Base-by-base conservation (phyloP, 2,797 vertebrate genomes). In the Sebastes umbrosus region DNA sequence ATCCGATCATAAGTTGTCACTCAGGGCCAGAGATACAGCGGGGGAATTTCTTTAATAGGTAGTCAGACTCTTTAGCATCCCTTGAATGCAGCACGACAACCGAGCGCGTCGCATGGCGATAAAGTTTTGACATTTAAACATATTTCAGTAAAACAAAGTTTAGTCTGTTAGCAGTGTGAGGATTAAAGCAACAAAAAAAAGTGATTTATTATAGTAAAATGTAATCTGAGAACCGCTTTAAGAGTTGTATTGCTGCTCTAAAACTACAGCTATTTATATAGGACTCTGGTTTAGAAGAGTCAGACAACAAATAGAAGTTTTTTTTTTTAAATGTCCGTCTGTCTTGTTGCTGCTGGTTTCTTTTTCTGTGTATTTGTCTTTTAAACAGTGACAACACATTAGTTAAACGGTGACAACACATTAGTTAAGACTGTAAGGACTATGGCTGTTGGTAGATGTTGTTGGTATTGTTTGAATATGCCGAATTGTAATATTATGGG, bases 281-380 rank as follows among this genome's bases (percentile, higher is more conserved):
- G 46, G 2, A 46, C 36, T 39, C 36, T 39, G 36, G 36, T 39
- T 39, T 3, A 39, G 36, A 39, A 39, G 13, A 0, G 29, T 63
- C n/a, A 9, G 55, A 20, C 18, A 50, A 14, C 6, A 25, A 24
- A 39, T 24, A 36, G 0, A 22, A 8, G 1, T 39, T 8, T 31
- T 70, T 31, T 70, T 32, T 36, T 27, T 20, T 39, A n/a, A 24
- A 31, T 8, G 50, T 55, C 13, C 4, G 60, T 73, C 29, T 8
- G 22, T 78, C 27, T 25, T 32, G 67, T 39, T 39, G 36, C 24
- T 82, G 31, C 63, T 82, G 32, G 67, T 77, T 58, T 84, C 62
- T 39, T 39, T 39, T 8, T 12, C 34, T 3, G 6, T 63, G 8
- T 70, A 1, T 12, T 55, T 22, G 14, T 57, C n/a, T 27, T 5